Percentiles rank a stretch among this genome's conserved stretches.
Conservation (phyloP, 2,888 invertebrate genomes). For the Diogma glabrata region DNA sequence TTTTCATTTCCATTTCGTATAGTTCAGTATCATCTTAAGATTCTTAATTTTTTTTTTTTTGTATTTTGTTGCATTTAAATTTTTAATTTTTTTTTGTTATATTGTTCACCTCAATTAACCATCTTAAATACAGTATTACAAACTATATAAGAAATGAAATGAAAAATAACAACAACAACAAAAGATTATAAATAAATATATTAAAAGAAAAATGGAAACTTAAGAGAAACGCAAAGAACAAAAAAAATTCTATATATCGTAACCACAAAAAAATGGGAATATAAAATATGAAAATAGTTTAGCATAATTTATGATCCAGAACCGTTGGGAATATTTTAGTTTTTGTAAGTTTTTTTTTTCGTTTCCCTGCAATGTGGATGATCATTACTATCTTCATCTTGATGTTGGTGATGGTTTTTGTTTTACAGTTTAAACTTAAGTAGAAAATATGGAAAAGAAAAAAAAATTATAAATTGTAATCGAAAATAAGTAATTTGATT, state of each 20-base stretch:
- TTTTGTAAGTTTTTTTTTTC: background rate
- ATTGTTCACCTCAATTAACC: constrained; percentile 8
- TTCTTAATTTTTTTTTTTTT: too few relatives aligned
- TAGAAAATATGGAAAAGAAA: too few relatives aligned
- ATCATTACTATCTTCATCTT: too few relatives aligned
- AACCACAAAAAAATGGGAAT: constrained; percentile 7
- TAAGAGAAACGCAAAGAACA: background rate
- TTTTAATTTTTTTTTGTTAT: background rate
- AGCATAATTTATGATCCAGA: constrained; percentile 8
- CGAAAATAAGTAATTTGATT: too few relatives aligned
- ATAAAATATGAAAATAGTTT: constrained; percentile 7
- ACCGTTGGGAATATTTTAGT: constrained; percentile 3
- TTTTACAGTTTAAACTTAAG: too few relatives aligned
- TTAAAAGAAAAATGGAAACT: background rate
- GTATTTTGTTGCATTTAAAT: too few relatives aligned
- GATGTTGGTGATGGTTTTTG: too few relatives aligned
- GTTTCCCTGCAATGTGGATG: background rate
- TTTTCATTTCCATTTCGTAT: too few relatives aligned
- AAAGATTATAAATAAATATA: too few relatives aligned
- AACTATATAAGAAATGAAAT: constrained; percentile 6
- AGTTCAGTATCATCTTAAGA: too few relatives aligned
- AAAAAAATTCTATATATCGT: too few relatives aligned
- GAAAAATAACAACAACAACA: constrained; percentile 7
- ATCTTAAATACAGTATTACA: constrained; percentile 7
- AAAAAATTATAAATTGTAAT: too few relatives aligned